These are phyloP conservation scores for Triops cancriformis DNA, from an alignment of 1,140 invertebrate genomes.

Conservation along the genomic window DNA sequence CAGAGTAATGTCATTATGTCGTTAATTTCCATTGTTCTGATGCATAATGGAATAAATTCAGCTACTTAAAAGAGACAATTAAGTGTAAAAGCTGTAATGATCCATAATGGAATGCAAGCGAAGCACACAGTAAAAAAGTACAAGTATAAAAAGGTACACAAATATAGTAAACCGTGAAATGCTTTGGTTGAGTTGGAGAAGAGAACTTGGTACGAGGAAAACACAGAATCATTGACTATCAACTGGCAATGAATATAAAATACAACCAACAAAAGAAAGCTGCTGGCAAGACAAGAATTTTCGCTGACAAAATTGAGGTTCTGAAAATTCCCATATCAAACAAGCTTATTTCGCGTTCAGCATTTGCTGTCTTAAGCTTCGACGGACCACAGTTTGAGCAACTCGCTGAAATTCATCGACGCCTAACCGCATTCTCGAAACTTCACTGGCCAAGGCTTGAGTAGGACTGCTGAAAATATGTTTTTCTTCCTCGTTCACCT, in stretches of 20 bases:
- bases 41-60: no score
- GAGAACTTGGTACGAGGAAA: background rate
- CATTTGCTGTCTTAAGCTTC: conserved; percentile 26
- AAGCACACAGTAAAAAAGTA: background rate
- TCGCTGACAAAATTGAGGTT: conserved; percentile 14
- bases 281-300: background rate
- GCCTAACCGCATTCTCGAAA: conserved; percentile 22
- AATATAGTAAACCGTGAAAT: background rate
- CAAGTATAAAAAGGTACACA: background rate
- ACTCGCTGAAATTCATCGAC: conserved; percentile 27
- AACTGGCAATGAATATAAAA: background rate
- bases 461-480: background rate
- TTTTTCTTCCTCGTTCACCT: background rate
- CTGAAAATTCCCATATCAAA: background rate
- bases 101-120: conserved; percentile 4
- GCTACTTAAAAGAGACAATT: background rate
- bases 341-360: conserved; percentile 16
- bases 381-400: conserved; percentile 24
- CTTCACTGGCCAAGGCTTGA: conserved; percentile 24
- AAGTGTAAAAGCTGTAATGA: background rate
- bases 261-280: background rate
- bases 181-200: background rate
- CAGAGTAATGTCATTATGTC: no score
- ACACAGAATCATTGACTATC: conserved; percentile 14
- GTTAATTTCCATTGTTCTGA: no score